These are phyloP conservation scores for Tenthredo distinguenda DNA, from an alignment of 2,888 invertebrate genomes.

Conservation along the genomic window DNA sequence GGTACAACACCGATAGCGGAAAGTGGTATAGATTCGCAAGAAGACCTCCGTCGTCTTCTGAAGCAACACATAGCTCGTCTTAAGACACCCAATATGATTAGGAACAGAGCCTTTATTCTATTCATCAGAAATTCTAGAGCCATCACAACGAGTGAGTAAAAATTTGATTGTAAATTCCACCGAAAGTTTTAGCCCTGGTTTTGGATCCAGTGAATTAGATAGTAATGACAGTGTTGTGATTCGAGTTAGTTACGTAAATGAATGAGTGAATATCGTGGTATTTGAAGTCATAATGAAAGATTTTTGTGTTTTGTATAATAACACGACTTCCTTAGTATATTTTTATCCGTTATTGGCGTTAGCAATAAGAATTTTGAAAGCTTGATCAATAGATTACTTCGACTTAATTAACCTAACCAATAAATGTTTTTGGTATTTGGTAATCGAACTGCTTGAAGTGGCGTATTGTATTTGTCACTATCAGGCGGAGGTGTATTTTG, in stretches of 20 bases:
- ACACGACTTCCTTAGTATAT: neutral
- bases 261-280: neutral
- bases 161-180: neutral
- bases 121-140: slow-evolving; percentile 78
- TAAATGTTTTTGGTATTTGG: neutral
- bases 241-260: slow-evolving; percentile 1
- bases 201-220: neutral
- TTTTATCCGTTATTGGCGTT: neutral
- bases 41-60: slow-evolving; percentile 79
- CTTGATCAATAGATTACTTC: neutral
- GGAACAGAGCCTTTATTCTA: slow-evolving; percentile 81
- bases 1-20: slow-evolving; percentile 81
- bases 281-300: neutral
- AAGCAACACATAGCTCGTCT: slow-evolving; percentile 83
- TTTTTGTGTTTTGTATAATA: neutral
- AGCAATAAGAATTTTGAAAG: neutral
- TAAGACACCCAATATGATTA: slow-evolving; percentile 80
- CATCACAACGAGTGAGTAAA: slow-evolving; percentile 65
- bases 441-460: neutral
- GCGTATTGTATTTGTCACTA: neutral
- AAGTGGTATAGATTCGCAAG: slow-evolving; percentile 81
- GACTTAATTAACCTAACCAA: neutral
- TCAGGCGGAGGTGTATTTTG: neutral
- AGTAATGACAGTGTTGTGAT: neutral
- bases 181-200: neutral